These are phyloP conservation scores for Apodemia mormo DNA, from an alignment of 2,888 invertebrate genomes.

Conservation along the genomic window DNA sequence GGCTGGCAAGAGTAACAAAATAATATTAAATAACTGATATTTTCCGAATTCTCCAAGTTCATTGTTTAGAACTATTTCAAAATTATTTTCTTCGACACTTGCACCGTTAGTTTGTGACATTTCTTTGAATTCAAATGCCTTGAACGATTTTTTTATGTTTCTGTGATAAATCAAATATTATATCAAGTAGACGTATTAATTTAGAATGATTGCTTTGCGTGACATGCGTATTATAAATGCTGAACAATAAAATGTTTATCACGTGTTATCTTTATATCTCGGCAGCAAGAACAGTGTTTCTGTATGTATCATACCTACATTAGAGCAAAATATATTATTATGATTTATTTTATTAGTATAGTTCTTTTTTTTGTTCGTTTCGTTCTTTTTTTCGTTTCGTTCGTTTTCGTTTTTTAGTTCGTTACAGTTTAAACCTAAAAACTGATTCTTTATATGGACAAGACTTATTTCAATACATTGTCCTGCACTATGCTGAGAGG, in stretches of 20 bases:
- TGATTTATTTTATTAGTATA: too few relatives aligned
- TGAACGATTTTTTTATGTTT: too few relatives aligned
- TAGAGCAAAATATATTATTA: not conserved
- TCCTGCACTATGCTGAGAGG: too few relatives aligned
- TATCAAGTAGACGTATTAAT: not conserved
- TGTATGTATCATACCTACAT: not conserved
- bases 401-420: too few relatives aligned
- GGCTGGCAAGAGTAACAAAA: constrained; percentile 55
- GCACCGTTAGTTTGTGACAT: constrained; percentile 46
- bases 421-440: too few relatives aligned
- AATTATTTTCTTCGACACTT: constrained; percentile 48
- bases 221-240: constrained; percentile 12
- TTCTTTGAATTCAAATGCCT: not conserved
- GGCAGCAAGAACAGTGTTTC: constrained; percentile 14
- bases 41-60: constrained; percentile 67
- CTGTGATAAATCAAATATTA: too few relatives aligned
- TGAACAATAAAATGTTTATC: constrained; percentile 36
- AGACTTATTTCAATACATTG: too few relatives aligned
- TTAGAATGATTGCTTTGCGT: not conserved
- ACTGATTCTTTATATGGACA: too few relatives aligned
- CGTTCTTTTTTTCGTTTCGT: too few relatives aligned
- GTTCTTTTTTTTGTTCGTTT: too few relatives aligned
- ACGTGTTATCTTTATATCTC: constrained; percentile 39
- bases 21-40: constrained; percentile 59
- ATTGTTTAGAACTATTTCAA: constrained; percentile 59